These are phyloP conservation scores for Dermatemys mawii DNA, from an alignment of 2,113 vertebrate genomes.

Conservation along the genomic window DNA sequence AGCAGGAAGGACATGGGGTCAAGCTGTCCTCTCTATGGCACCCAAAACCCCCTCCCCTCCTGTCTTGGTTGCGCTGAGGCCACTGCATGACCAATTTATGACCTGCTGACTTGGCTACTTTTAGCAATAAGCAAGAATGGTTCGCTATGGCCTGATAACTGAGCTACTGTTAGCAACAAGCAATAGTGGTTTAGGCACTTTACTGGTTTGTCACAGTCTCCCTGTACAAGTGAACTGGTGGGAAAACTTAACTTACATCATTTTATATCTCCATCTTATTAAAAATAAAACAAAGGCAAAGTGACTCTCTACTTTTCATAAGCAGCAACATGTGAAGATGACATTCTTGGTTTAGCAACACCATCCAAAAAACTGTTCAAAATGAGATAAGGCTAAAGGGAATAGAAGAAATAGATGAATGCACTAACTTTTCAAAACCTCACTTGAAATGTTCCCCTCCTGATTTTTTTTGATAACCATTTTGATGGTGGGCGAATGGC, in stretches of 20 bases:
- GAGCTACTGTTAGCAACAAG: too few species aligned
- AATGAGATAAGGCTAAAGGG: not conserved
- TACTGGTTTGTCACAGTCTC: too few species aligned
- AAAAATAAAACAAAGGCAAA: constrained; percentile 32
- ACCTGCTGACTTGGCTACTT: too few species aligned
- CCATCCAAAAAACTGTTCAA: not conserved
- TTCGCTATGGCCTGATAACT: too few species aligned
- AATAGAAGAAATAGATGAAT: not conserved
- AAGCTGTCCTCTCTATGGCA: too few species aligned
- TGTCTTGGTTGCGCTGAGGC: too few species aligned
- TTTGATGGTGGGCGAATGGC: not conserved
- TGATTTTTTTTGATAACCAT: not conserved
- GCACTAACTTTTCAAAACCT: not conserved
- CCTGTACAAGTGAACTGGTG: not conserved
- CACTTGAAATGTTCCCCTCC: not conserved
- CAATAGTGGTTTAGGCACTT: too few species aligned
- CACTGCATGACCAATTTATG: too few species aligned
- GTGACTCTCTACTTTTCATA: not conserved
- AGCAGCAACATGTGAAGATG: not conserved
- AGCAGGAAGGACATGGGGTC: too few species aligned
- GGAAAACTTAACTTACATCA: not conserved
- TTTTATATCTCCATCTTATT: constrained; percentile 44
- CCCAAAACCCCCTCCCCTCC: too few species aligned
- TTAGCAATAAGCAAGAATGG: too few species aligned
- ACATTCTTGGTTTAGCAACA: not conserved